phyloP scores from a whole-genome alignment of 2,797 vertebrate genomes.

The Adelosebastes latens region DNA sequence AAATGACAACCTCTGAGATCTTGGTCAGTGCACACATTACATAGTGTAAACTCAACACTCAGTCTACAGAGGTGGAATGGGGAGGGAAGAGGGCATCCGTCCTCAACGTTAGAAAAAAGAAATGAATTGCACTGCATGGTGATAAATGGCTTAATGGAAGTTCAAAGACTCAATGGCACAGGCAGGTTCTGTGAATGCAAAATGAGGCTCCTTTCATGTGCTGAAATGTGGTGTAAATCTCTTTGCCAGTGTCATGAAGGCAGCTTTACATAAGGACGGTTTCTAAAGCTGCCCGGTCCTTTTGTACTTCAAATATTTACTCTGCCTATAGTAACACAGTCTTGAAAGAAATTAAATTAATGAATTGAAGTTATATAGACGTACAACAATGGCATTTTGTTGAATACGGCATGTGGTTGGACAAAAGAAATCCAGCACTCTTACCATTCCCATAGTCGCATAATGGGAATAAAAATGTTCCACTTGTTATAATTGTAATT shows the following conservation, averaged over 20 bases:
- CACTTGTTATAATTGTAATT: slow-evolving; percentile 13
- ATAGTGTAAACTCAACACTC: slow-evolving; percentile 42
- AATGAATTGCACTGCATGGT: slow-evolving; percentile 77
- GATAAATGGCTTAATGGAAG: slow-evolving; percentile 84
- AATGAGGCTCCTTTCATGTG: slow-evolving; percentile 81
- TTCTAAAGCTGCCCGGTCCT: slow-evolving; percentile 53
- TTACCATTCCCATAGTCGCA: not conserved
- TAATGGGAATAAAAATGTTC: slow-evolving; percentile 27
- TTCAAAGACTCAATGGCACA: slow-evolving; percentile 81
- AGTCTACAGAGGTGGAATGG: slow-evolving; percentile 40
- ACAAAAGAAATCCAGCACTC: slow-evolving; percentile 8
- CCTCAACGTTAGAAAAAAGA: slow-evolving; percentile 66
- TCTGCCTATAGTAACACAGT: slow-evolving; percentile 39
- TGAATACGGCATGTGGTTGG: slow-evolving; percentile 17
- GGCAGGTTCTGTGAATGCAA: slow-evolving; percentile 78
- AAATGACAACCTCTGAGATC: slow-evolving; percentile 28
- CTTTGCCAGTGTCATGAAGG: slow-evolving; percentile 57
- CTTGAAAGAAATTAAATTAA: slow-evolving; percentile 59
- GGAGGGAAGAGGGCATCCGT: slow-evolving; percentile 52
- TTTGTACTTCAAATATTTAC: slow-evolving; percentile 70
- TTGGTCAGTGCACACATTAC: slow-evolving; percentile 39
- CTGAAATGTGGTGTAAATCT: slow-evolving; percentile 77
- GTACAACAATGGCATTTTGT: slow-evolving; percentile 38
- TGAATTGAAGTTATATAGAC: slow-evolving; percentile 38
- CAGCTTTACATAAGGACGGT: slow-evolving; percentile 59